A percentile compares a stretch with the other conserved stretches of the same genome.
These are phyloP conservation scores for Zaprionus obscuricornis DNA, from an alignment of 2,888 invertebrate genomes.

Conservation along the genomic window DNA sequence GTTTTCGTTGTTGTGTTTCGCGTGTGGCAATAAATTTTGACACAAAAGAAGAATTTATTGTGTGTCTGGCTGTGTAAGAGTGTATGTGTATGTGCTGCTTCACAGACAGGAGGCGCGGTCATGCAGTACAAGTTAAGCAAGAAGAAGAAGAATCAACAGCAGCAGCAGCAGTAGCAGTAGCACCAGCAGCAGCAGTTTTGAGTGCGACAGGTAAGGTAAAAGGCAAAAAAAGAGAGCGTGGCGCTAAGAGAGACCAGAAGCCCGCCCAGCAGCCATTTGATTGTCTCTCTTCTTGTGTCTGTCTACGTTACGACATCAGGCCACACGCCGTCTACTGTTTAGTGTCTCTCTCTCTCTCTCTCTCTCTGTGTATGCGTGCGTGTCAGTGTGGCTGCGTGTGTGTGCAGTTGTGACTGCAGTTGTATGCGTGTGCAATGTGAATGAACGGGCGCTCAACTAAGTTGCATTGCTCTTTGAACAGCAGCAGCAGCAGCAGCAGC, in stretches of 20 bases:
- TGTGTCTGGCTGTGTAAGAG: conserved; percentile 26
- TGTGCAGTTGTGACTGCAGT: conserved; percentile 13
- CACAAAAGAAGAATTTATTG: conserved; percentile 54
- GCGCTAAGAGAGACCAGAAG: conserved; percentile 38
- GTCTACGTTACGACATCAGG: conserved; percentile 71
- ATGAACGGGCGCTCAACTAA: conserved; percentile 67
- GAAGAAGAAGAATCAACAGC: conserved; percentile 13
- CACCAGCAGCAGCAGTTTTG: conserved; percentile 32
- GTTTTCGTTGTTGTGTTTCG: conserved; percentile 59
- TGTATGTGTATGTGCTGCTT: conserved; percentile 31
- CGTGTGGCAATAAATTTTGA: conserved; percentile 75
- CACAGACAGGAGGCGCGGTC: conserved; percentile 63
- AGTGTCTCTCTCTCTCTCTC: conserved; percentile 6
- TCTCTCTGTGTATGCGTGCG: conserved; percentile 3
- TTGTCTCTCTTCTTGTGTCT: conserved; percentile 18
- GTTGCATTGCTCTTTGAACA: conserved; percentile 54
- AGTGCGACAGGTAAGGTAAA: conserved; percentile 64
- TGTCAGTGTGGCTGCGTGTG: conserved; percentile 15
- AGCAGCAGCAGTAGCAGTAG: conserved; percentile 16
- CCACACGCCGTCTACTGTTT: conserved; percentile 43
- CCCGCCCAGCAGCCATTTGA: conserved; percentile 2
- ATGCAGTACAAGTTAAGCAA: conserved; percentile 30
- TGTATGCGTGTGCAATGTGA: conserved; percentile 56
- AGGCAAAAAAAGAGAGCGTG: conserved; percentile 56
- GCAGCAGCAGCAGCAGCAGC: conserved; percentile 6